These are phyloP conservation scores for Heterocephalus glaber DNA, from an alignment of 2,113 vertebrate genomes.

Conservation along the genomic window DNA sequence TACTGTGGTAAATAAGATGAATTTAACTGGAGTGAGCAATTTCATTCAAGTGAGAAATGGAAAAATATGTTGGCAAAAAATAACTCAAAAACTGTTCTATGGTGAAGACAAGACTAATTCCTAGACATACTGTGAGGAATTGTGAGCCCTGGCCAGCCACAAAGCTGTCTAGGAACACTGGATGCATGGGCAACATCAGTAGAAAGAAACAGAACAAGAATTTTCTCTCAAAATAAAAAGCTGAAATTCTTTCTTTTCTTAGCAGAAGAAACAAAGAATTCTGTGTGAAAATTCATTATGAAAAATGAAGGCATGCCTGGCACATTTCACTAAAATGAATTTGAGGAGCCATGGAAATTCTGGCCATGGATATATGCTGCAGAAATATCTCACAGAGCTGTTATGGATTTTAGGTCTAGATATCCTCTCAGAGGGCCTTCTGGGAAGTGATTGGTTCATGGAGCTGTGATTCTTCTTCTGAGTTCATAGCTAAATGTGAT, in stretches of 20 bases:
- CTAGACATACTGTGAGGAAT: not conserved
- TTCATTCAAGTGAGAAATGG: not conserved
- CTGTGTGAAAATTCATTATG: not conserved
- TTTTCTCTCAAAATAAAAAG: not conserved
- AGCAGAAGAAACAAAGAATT: not conserved
- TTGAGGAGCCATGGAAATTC: not conserved
- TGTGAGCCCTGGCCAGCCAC: accelerated
- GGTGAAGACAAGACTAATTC: not conserved
- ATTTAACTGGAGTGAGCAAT: not conserved
- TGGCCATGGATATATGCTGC: not conserved
- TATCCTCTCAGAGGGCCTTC: not conserved
- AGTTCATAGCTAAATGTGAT: not conserved
- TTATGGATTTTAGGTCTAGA: not conserved
- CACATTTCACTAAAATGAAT: not conserved
- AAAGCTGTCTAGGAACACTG: accelerated
- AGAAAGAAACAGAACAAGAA: not conserved
- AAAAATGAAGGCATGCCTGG: not conserved
- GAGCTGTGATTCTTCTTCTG: not conserved
- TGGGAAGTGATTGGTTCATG: not conserved
- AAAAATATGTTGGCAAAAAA: accelerated
- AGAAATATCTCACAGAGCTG: not conserved
- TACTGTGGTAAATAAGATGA: not conserved
- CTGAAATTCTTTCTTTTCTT: not conserved
- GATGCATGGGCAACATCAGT: accelerated
- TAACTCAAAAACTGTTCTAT: not conserved